These are phyloP conservation scores for Pachydiplax longipennis DNA, from an alignment of 2,888 invertebrate genomes.

Conservation along the genomic window DNA sequence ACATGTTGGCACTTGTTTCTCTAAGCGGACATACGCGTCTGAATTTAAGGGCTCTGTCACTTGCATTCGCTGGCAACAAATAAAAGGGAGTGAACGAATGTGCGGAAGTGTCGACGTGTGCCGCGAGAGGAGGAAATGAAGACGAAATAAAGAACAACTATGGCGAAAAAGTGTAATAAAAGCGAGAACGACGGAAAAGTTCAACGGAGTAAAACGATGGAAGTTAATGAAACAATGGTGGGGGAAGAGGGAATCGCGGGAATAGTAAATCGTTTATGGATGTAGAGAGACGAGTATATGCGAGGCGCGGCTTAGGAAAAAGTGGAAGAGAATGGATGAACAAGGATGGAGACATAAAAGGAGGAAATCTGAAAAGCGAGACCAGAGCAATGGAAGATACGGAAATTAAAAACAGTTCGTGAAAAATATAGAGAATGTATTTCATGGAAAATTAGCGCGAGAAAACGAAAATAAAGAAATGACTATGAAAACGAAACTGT, in stretches of 20 bases:
- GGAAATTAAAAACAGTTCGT: too few relatives aligned
- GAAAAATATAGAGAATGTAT: too few relatives aligned
- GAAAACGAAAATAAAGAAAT: too few relatives aligned
- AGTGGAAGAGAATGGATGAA: neutral
- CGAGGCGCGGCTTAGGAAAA: too few relatives aligned
- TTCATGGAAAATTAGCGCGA: too few relatives aligned
- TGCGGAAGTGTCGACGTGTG: conserved; percentile 26
- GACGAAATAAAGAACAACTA: neutral
- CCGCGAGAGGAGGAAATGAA: neutral
- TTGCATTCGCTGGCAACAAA: conserved; percentile 18
- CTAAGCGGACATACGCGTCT: conserved; percentile 34
- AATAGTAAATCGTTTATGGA: too few relatives aligned
- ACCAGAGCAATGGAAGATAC: neutral
- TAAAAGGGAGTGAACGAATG: conserved; percentile 11
- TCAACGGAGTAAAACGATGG: too few relatives aligned
- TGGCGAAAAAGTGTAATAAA: neutral
- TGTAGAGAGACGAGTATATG: too few relatives aligned
- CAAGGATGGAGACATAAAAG: neutral
- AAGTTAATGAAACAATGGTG: too few relatives aligned
- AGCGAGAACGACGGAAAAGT: neutral
- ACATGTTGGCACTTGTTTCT: conserved; percentile 26
- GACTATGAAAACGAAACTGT: too few relatives aligned
- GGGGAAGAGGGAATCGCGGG: too few relatives aligned
- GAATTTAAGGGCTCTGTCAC: conserved; percentile 29
- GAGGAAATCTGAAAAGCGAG: neutral